A percentile compares a stretch with the other conserved stretches of the same genome.
These are phyloP conservation scores for Dorcus parallelipipedus DNA, from an alignment of 2,888 invertebrate genomes.

Conservation along the genomic window DNA sequence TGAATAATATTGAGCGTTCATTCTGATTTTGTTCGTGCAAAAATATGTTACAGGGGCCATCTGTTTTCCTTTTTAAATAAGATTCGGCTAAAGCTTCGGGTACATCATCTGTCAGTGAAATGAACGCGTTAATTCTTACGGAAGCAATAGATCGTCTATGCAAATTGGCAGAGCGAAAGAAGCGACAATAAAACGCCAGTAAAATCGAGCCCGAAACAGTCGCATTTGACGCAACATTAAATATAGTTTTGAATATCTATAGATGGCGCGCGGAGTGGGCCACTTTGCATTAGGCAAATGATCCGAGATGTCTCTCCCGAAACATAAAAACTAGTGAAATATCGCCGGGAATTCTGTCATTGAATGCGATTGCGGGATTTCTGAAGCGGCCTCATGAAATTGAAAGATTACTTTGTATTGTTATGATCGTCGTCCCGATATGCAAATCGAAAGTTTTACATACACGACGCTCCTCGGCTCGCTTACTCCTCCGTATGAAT, in stretches of 20 bases:
- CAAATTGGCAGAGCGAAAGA: no score
- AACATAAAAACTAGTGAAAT: slow-evolving; percentile 44
- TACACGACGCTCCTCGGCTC: background rate
- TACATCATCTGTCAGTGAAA: no score
- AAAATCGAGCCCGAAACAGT: slow-evolving; percentile 1
- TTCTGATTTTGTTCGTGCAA: no score
- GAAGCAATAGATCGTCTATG: no score
- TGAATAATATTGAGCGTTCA: no score
- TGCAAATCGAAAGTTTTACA: slow-evolving; percentile 1
- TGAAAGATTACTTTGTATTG: slow-evolving; percentile 46
- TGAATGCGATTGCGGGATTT: slow-evolving; percentile 45
- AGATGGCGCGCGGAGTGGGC: slow-evolving; percentile 25
- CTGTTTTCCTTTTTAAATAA: no score
- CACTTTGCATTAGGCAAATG: slow-evolving; percentile 46
- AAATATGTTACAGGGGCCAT: no score
- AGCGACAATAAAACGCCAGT: background rate
- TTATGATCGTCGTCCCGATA: slow-evolving; percentile 20
- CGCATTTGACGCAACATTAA: slow-evolving; percentile 49
- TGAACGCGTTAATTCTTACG: no score
- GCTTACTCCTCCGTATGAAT: no score
- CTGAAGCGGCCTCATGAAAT: slow-evolving; percentile 42
- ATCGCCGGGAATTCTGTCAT: slow-evolving; percentile 38
- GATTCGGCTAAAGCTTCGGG: no score
- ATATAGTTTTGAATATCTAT: slow-evolving; percentile 46
- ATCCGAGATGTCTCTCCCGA: slow-evolving; percentile 38